These are phyloP conservation scores for Hypsibius dujardini DNA, from an alignment of 1,140 invertebrate genomes.

Conservation along the genomic window DNA sequence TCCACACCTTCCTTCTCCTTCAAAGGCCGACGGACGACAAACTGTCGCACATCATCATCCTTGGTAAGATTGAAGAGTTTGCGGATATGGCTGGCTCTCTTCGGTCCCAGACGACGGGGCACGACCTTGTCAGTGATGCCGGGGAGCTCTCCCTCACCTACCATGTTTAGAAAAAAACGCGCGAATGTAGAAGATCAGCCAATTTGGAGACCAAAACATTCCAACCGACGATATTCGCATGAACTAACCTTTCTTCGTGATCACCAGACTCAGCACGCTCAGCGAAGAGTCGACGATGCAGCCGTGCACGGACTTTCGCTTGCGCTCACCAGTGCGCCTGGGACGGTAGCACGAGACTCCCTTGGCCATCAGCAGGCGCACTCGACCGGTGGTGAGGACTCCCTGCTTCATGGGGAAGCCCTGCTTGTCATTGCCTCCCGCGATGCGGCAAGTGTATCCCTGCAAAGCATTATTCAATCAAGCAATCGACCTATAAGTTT, in stretches of 20 bases:
- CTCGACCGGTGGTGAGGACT: conserved; percentile 83
- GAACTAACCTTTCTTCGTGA: conserved; percentile 81
- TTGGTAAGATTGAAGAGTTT: conserved; percentile 92
- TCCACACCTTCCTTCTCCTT: conserved; percentile 60
- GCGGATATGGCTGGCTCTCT: conserved; percentile 90
- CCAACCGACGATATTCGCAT: conserved; percentile 37
- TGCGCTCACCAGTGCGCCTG: conserved; percentile 81
- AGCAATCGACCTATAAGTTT: too few relatives aligned
- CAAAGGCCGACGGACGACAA: conserved; percentile 78
- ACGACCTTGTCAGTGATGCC: conserved; percentile 87
- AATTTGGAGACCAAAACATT: neutral
- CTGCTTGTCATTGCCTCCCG: conserved; percentile 98
- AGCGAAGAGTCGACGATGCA: conserved; percentile 96
- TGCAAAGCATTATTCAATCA: conserved; percentile 34
- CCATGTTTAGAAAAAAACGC: conserved; percentile 20
- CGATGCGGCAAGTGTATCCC: conserved; percentile 81
- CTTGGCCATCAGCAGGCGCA: conserved; percentile 80
- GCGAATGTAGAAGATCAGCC: neutral
- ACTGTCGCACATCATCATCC: conserved; percentile 91
- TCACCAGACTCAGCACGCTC: conserved; percentile 74
- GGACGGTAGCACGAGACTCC: conserved; percentile 95
- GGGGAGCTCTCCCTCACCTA: conserved; percentile 66
- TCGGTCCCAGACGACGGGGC: conserved; percentile 87
- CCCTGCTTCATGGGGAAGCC: conserved; percentile 99
- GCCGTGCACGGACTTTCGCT: conserved; percentile 92